Conservation (phyloP, 2,113 vertebrate species). For the Burhinus oedicnemus region DNA sequence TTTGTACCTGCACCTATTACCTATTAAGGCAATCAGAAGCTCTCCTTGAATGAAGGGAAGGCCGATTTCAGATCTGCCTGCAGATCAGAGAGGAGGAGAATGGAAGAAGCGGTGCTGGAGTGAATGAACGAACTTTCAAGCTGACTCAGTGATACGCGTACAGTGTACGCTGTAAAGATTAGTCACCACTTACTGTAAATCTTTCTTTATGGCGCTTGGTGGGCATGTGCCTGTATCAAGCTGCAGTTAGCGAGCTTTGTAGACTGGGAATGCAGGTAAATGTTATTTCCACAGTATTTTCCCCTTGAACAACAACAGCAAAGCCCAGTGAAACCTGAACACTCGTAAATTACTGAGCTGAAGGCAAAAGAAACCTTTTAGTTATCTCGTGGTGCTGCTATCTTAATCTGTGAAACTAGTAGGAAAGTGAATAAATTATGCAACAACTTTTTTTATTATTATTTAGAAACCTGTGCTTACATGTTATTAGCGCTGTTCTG, state of each 20-base stretch:
- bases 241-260: not conserved
- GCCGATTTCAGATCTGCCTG: not conserved
- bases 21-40: conserved; percentile 2
- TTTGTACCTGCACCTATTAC: not conserved
- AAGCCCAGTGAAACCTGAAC: not conserved
- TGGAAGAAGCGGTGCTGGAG: conserved; percentile 62
- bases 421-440: conserved; percentile 42
- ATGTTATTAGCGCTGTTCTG: conserved; percentile 12
- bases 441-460: not conserved
- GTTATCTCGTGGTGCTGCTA: not conserved
- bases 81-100: conserved; percentile 11
- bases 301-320: not conserved
- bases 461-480: conserved; percentile 45
- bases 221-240: conserved; percentile 7
- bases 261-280: conserved; percentile 26
- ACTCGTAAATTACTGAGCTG: not conserved
- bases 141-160: conserved; percentile 60
- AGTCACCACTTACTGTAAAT: conserved; percentile 81
- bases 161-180: conserved; percentile 54
- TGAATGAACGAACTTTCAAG: conserved; percentile 74
- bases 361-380: conserved; percentile 4
- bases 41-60: conserved; percentile 6
- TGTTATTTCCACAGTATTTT: conserved; percentile 49
- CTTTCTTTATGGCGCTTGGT: conserved; percentile 59
- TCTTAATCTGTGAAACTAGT: conserved; percentile 30